A percentile compares a stretch with the other conserved stretches of the same genome.
Evolutionary conservation across 2,888 invertebrate genomes (phyloP).

Genomic region (Rhingia rostrata): DNA sequence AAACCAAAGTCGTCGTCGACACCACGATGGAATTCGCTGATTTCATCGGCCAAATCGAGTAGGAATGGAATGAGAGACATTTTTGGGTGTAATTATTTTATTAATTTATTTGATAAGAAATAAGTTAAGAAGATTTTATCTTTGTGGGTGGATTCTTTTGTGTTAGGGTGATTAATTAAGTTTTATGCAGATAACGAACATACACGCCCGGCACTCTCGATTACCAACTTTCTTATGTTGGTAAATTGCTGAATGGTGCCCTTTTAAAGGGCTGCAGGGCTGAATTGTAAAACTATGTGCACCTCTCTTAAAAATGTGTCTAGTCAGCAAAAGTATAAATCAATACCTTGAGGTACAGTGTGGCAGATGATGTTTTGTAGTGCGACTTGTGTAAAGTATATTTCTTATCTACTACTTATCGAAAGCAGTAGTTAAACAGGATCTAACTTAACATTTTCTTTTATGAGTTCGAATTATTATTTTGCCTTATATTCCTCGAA

Average conservation of each 20-base stretch:
- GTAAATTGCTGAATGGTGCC: conserved; percentile 76
- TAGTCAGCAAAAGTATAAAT: conserved; percentile 61
- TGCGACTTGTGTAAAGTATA: background rate
- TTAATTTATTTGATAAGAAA: background rate
- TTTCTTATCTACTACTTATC: background rate
- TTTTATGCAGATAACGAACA: conserved; percentile 39
- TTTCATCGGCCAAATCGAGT: conserved; percentile 78
- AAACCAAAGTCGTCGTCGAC: conserved; percentile 77
- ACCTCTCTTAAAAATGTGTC: conserved; percentile 67
- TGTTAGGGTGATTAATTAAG: conserved; percentile 39
- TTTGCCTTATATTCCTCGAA: too few relatives aligned
- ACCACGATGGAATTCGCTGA: conserved; percentile 75
- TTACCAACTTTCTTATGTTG: conserved; percentile 77
- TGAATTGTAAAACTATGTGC: conserved; percentile 76
- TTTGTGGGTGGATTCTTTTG: conserved; percentile 23
- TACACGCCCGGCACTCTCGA: conserved; percentile 77
- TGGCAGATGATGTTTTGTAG: conserved; percentile 10
- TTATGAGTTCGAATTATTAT: too few relatives aligned
- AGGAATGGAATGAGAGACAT: conserved; percentile 79
- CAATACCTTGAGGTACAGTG: conserved; percentile 49
- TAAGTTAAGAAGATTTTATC: background rate
- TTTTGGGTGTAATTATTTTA: conserved; percentile 46
- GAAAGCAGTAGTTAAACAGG: too few relatives aligned
- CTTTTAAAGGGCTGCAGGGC: conserved; percentile 78
- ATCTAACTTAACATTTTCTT: too few relatives aligned